phyloP scores from a whole-genome alignment of 2,113 vertebrate genomes.

The Coturnix japonica region DNA sequence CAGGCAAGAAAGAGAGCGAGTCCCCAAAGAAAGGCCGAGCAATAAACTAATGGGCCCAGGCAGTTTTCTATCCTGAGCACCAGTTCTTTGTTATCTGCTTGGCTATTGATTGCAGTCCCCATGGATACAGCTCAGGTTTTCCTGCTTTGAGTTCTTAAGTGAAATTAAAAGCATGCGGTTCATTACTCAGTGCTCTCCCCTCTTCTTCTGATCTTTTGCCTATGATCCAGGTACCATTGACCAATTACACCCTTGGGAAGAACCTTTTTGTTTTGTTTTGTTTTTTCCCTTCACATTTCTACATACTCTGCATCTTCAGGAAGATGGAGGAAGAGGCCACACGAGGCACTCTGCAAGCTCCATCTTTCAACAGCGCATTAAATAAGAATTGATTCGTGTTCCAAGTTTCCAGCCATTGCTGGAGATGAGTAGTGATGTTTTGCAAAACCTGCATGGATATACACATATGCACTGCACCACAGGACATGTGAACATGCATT shows the following conservation, averaged over 20 bases:
- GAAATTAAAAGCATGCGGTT: constrained; percentile 75
- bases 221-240: constrained; percentile 24
- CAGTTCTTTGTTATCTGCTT: constrained; percentile 69
- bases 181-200: constrained; percentile 55
- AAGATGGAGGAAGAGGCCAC: constrained; percentile 23
- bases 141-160: constrained; percentile 70
- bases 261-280: background rate
- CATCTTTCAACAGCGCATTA: background rate
- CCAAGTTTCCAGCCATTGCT: background rate
- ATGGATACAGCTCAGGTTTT: constrained; percentile 72
- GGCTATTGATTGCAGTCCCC: constrained; percentile 70
- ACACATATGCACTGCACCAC: background rate
- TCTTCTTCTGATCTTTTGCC: constrained; percentile 54
- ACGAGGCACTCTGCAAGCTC: background rate
- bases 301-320: constrained; percentile 45
- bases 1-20: background rate
- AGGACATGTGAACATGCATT: background rate
- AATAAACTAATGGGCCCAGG: constrained; percentile 66
- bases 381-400: background rate
- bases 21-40: constrained; percentile 33
- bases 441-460: background rate
- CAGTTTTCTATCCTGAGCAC: constrained; percentile 48
- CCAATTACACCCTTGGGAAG: constrained; percentile 61
- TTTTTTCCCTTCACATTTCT: constrained; percentile 1
- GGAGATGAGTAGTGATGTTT: background rate